Evolutionary conservation across 2,113 vertebrate genomes (phyloP).

Genomic region (Dasyurus viverrinus): DNA sequence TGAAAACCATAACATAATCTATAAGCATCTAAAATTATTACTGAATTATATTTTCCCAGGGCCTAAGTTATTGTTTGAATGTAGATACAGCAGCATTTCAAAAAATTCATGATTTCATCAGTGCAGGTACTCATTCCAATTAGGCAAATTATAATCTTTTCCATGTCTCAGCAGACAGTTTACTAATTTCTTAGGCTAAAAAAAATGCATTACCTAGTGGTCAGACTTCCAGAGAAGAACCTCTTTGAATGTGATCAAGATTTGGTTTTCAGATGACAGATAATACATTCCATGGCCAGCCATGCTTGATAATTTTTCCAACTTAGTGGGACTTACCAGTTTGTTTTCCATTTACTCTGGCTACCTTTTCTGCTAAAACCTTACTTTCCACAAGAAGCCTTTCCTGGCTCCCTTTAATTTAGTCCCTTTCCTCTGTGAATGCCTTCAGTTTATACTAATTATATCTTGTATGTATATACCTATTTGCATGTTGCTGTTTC

Average conservation of each 20-base stretch:
- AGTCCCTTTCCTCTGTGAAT: neutral
- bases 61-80: constrained; percentile 33
- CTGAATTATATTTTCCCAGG: constrained; percentile 20
- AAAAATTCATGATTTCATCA: neutral
- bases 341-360: neutral
- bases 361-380: neutral
- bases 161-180: neutral
- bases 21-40: neutral
- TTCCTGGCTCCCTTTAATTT: neutral
- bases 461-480: neutral
- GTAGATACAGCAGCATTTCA: neutral
- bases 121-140: neutral
- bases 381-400: neutral
- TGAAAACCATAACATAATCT: neutral
- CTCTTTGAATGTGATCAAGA: neutral
- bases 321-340: neutral
- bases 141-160: neutral
- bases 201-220: neutral
- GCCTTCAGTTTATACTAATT: neutral
- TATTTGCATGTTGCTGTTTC: neutral
- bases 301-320: neutral
- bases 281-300: neutral
- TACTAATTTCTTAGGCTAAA: neutral
- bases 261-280: neutral
- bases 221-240: neutral